Conservation (phyloP, 2,113 vertebrate genomes). For the Cairina moschata region DNA sequence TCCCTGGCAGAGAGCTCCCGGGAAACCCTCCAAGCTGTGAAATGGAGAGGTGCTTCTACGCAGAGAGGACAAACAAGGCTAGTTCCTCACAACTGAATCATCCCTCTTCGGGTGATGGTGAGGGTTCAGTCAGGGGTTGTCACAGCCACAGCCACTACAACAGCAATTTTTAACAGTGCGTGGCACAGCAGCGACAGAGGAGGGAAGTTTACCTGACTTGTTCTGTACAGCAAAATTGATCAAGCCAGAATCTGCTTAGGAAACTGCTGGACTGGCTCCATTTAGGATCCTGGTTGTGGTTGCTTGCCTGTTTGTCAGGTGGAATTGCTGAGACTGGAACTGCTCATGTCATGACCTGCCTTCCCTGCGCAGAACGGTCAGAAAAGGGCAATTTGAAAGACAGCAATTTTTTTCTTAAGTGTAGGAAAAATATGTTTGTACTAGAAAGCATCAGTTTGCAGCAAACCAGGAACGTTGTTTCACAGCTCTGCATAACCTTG, state of each 20-base stretch:
- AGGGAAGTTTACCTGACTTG: background rate
- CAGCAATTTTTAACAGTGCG: background rate
- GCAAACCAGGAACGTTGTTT: background rate
- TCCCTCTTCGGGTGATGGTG: background rate
- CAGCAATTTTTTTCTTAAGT: background rate
- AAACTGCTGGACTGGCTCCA: background rate
- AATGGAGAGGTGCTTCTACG: background rate
- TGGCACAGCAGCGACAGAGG: background rate
- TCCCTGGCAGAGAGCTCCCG: background rate
- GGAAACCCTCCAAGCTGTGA: slow-evolving; percentile 51
- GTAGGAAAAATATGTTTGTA: background rate
- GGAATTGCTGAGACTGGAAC: fast-evolving
- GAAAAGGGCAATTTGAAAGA: background rate
- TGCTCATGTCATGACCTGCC: fast-evolving
- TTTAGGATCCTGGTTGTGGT: background rate
- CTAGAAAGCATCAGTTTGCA: background rate
- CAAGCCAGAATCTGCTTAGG: background rate
- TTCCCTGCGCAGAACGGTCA: background rate
- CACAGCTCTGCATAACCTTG: background rate
- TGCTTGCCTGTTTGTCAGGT: background rate
- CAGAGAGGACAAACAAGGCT: background rate
- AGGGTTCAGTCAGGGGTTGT: background rate
- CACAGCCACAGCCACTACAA: fast-evolving
- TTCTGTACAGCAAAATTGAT: background rate
- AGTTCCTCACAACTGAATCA: background rate